Conservation (phyloP, 1,140 invertebrate genomes). For the Drosophila repletoides region DNA sequence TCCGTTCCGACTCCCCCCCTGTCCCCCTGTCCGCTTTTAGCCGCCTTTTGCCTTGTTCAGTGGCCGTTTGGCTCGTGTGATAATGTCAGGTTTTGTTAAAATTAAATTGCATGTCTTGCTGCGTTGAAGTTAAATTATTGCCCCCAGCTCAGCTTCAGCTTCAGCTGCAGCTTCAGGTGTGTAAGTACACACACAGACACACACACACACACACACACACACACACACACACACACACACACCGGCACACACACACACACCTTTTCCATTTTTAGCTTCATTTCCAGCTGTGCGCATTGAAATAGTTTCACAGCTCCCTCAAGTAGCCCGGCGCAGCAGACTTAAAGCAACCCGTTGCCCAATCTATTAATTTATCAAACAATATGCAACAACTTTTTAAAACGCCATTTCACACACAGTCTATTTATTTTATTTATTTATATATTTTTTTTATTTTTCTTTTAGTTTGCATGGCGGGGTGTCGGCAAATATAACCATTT, state of each 20-base stretch:
- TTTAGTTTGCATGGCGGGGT: constrained; percentile 32
- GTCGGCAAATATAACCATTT: constrained; percentile 44
- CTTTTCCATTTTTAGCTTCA: too few species aligned
- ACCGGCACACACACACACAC: neutral
- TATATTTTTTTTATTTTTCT: constrained; percentile 4
- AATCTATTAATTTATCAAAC: constrained; percentile 26
- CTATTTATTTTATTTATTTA: constrained; percentile 14
- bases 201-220: neutral
- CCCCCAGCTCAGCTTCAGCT: constrained; percentile 44
- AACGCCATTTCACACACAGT: constrained; percentile 25
- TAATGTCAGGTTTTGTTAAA: constrained; percentile 81
- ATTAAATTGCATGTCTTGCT: constrained; percentile 80
- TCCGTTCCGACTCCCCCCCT: neutral
- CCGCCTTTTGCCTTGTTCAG: too few species aligned
- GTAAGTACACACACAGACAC: neutral
- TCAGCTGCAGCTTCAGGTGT: neutral
- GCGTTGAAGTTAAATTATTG: constrained; percentile 76
- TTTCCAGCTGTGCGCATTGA: neutral
- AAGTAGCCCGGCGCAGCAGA: neutral
- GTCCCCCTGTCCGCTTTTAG: too few species aligned
- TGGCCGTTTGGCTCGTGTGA: constrained; percentile 69
- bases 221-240: neutral
- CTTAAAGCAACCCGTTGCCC: neutral
- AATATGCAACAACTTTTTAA: constrained; percentile 41
- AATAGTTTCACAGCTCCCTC: neutral